These are phyloP conservation scores for Corythucha ciliata DNA, from an alignment of 2,888 invertebrate genomes.

Conservation along the genomic window DNA sequence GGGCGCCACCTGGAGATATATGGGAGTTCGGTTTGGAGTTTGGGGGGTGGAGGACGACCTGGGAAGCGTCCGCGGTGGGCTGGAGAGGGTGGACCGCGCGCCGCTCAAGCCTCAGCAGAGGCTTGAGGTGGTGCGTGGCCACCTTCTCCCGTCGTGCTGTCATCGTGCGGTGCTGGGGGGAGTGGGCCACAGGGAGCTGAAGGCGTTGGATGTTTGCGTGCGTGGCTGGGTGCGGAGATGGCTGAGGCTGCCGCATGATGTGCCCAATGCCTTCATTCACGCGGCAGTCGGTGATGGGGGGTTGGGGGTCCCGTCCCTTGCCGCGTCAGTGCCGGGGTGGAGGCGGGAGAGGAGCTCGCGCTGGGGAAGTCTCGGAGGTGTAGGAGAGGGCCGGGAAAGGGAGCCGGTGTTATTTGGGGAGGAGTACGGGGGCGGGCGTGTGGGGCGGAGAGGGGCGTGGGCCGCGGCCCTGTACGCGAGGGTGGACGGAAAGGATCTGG, in stretches of 20 bases:
- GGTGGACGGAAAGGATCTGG: constrained; percentile 24
- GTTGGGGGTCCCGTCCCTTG: constrained; percentile 33
- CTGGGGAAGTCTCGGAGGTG: not conserved
- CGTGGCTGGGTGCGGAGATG: constrained; percentile 36
- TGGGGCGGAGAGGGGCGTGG: constrained; percentile 26
- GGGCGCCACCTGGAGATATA: not conserved
- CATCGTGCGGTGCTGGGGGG: constrained; percentile 39
- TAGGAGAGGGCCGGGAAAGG: not conserved
- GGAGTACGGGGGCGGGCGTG: too few relatives aligned
- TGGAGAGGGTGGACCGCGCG: constrained; percentile 37
- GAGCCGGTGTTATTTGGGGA: too few relatives aligned
- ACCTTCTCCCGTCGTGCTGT: constrained; percentile 40
- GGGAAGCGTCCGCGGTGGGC: not conserved
- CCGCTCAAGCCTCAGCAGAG: constrained; percentile 42
- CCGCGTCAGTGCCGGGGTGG: constrained; percentile 4
- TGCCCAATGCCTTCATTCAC: constrained; percentile 38
- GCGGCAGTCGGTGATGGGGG: constrained; percentile 35
- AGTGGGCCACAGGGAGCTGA: constrained; percentile 29
- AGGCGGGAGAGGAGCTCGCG: not conserved
- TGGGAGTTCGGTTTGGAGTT: not conserved
- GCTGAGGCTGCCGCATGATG: constrained; percentile 38
- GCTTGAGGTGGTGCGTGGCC: constrained; percentile 38
- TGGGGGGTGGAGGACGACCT: not conserved
- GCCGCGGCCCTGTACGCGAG: constrained; percentile 31
- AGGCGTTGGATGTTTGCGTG: constrained; percentile 38